phyloP scores from a whole-genome alignment of 2,888 invertebrate species.

The Merodon equestris region DNA sequence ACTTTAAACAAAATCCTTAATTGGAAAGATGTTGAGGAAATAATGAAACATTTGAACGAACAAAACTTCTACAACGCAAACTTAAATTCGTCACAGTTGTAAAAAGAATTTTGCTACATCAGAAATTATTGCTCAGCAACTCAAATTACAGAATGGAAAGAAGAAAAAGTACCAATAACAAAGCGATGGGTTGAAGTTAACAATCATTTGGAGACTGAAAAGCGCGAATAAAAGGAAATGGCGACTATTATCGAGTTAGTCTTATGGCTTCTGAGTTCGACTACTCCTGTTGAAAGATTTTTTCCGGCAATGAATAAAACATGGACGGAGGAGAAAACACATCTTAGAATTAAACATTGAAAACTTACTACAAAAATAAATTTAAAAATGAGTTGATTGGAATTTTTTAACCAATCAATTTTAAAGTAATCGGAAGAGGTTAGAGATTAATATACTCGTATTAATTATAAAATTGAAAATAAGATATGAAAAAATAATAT shows the following conservation, averaged over 20 bases:
- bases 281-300: too few species aligned
- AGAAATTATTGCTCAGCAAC: background rate
- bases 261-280: slow-evolving; percentile 12
- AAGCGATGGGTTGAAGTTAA: slow-evolving; percentile 1
- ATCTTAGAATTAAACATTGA: slow-evolving; percentile 8
- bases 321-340: slow-evolving; percentile 14
- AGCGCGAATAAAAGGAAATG: slow-evolving; percentile 10
- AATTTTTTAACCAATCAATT: slow-evolving; percentile 3
- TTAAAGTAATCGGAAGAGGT: background rate
- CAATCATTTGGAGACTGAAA: slow-evolving; percentile 17
- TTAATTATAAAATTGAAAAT: slow-evolving; percentile 1
- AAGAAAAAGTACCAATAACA: too few species aligned
- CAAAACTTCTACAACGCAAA: slow-evolving; percentile 17
- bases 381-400: slow-evolving; percentile 14
- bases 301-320: slow-evolving; percentile 16
- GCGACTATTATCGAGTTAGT: too few species aligned
- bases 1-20: slow-evolving; percentile 12
- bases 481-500: background rate
- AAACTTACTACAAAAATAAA: slow-evolving; percentile 10
- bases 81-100: slow-evolving; percentile 13
- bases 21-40: slow-evolving; percentile 9
- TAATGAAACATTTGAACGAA: slow-evolving; percentile 14
- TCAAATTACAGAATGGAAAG: too few species aligned
- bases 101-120: slow-evolving; percentile 10
- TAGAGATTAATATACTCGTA: slow-evolving; percentile 1